Base-by-base conservation (phyloP, 2,888 invertebrate genomes). In the Phytoseiulus persimilis region DNA sequence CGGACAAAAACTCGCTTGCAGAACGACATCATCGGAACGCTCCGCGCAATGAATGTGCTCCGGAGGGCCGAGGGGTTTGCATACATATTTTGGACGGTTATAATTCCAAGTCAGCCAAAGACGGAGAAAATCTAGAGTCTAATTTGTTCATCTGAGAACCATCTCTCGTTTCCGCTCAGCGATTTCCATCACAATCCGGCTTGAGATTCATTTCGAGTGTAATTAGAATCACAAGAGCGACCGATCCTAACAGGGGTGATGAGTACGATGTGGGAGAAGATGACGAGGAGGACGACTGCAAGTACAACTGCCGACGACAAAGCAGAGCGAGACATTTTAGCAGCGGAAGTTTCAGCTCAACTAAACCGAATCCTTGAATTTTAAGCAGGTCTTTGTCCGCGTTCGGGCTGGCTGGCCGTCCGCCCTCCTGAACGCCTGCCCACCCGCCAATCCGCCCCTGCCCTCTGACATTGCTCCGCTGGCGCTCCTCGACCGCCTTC, bases 141-240 rank as follows among this genome's bases (percentile, higher is more conserved):
- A 65, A 65, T 65, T 65, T 65, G 65, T 65, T 65, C 65, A 28
- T 65, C 65, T 65, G 18, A 65, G 65, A 65, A 65, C 65, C 65
- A 65, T 65, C 28, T 23, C 18, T 65, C 65, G 65, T 65, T 65
- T 65, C 65, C 65, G 65, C 65, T 65, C 65, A 23, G 18, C 65
- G 65, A 65, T 65, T 65, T 65, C 65, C 65, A 65, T 65, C 65
- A 65, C 65, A 65, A 65, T 65, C 65, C 65, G 65, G 65, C 65
- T 65, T 65, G 65, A 28, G 65, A 65, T 65, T 65, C 65, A 65
- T 65, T 23, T 65, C 23, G 28, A 65, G 65, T 28, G 65, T 65
- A 65, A 65, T 65, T 65, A 65, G 65, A 65, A 65, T 65, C 65
- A 65, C 65, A 65, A 65, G 65, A 28, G 65, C 23, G 65, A 28